Conservation (phyloP, 2,113 vertebrate species). For the Psilopsiagon aymara region DNA sequence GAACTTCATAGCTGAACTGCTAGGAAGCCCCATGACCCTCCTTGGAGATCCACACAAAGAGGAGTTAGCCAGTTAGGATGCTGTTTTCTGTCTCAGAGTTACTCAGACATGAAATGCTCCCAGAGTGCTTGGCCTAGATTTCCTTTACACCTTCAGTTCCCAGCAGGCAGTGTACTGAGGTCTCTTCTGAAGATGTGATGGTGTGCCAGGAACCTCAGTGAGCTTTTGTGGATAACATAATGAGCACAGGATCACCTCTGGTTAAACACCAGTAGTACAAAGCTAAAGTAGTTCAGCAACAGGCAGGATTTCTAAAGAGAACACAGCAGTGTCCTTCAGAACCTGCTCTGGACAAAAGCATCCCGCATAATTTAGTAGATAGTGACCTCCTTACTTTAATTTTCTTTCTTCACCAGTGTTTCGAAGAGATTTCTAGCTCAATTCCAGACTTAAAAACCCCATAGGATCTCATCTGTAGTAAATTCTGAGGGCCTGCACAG, state of each 20-base stretch:
- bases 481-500: neutral
- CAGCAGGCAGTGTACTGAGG: neutral
- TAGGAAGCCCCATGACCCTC: neutral
- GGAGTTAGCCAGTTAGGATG: neutral
- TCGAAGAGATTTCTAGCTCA: neutral
- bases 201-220: neutral
- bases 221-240: neutral
- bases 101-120: neutral
- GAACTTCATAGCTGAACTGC: neutral
- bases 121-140: neutral
- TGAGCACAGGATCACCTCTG: neutral
- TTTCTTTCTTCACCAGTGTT: neutral
- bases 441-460: neutral
- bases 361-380: neutral
- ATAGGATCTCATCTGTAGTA: neutral
- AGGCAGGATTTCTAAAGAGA: neutral
- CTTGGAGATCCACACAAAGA: neutral
- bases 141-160: neutral
- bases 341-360: neutral
- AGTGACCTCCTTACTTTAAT: neutral
- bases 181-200: neutral
- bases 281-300: neutral
- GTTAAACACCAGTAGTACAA: neutral
- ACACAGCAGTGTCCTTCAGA: neutral
- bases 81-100: neutral